Conservation (phyloP, 1,140 invertebrate species). For the Papilio helenus region DNA sequence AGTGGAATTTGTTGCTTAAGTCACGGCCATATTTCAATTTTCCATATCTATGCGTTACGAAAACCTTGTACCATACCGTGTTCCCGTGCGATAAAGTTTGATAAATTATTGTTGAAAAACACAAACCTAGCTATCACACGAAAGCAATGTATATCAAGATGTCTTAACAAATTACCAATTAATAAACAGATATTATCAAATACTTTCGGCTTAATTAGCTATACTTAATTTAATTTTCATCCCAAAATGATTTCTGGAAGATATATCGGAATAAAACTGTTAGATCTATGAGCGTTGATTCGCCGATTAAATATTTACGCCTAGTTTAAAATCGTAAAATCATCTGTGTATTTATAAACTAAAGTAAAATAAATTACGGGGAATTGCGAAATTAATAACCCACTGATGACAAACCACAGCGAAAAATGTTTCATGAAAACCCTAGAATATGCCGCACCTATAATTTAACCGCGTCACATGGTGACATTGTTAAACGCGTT, state of each 20-base stretch:
- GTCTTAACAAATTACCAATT: too few relatives aligned
- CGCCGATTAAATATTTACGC: too few relatives aligned
- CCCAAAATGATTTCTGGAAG: too few relatives aligned
- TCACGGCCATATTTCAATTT: slow-evolving; percentile 48
- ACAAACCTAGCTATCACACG: neutral
- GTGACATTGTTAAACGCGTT: slow-evolving; percentile 75
- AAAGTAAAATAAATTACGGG: neutral
- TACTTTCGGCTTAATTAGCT: too few relatives aligned
- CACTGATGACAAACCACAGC: slow-evolving; percentile 46
- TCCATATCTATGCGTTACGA: slow-evolving; percentile 44
- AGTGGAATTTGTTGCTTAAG: slow-evolving; percentile 31
- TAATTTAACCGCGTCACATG: slow-evolving; percentile 70
- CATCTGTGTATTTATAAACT: neutral
- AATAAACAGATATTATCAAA: too few relatives aligned
- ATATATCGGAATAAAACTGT: too few relatives aligned
- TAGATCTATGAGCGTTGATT: too few relatives aligned
- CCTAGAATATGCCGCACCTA: slow-evolving; percentile 63
- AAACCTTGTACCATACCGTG: slow-evolving; percentile 39
- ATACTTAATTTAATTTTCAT: too few relatives aligned
- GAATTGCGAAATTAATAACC: slow-evolving; percentile 16
- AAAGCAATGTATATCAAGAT: neutral
- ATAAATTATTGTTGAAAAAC: slow-evolving; percentile 30
- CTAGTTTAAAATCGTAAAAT: too few relatives aligned
- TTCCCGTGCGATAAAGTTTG: slow-evolving; percentile 41
- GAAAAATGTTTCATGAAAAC: slow-evolving; percentile 74